Evolutionary conservation across 92 coral and sea anemone genomes (phyloP).

Genomic region (Palythoa caribaeorum): DNA sequence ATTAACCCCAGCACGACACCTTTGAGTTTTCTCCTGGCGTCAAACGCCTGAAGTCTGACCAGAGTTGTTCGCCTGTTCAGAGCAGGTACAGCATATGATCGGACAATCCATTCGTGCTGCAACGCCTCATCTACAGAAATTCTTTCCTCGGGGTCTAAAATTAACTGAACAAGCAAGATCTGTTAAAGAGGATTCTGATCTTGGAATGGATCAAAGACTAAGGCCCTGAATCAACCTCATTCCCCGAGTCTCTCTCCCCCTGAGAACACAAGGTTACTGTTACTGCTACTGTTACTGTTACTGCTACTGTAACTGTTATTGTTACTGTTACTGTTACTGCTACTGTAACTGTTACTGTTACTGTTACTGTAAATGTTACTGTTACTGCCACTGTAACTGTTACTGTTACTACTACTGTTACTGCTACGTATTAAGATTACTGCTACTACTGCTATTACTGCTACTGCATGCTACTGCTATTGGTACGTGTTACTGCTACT

Average conservation of each 20-base stretch:
- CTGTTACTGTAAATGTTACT: neutral
- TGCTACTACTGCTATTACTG: too few species aligned
- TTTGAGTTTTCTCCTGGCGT: slow-evolving; percentile 86
- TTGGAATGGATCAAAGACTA: neutral
- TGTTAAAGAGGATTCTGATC: neutral
- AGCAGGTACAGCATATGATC: slow-evolving; percentile 75
- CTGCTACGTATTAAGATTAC: too few species aligned
- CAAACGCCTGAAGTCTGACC: slow-evolving; percentile 88
- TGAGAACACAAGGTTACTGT: too few species aligned
- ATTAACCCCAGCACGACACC: slow-evolving; percentile 91
- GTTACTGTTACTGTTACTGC: neutral
- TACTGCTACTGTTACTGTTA: neutral
- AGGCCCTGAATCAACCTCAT: neutral
- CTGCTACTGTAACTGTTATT: neutral
- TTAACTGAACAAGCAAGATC: slow-evolving; percentile 44
- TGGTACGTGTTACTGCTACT: too few species aligned
- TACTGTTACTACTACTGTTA: too few species aligned
- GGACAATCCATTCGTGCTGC: slow-evolving; percentile 85
- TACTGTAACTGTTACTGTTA: neutral
- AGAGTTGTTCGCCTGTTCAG: slow-evolving; percentile 76
- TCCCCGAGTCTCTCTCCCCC: too few species aligned
- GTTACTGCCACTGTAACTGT: too few species aligned
- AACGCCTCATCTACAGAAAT: slow-evolving; percentile 79
- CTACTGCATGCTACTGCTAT: too few species aligned
- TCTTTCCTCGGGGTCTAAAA: slow-evolving; percentile 75